phyloP scores from a whole-genome alignment of 2,797 vertebrate genomes.

The Myioborus miniatus region DNA sequence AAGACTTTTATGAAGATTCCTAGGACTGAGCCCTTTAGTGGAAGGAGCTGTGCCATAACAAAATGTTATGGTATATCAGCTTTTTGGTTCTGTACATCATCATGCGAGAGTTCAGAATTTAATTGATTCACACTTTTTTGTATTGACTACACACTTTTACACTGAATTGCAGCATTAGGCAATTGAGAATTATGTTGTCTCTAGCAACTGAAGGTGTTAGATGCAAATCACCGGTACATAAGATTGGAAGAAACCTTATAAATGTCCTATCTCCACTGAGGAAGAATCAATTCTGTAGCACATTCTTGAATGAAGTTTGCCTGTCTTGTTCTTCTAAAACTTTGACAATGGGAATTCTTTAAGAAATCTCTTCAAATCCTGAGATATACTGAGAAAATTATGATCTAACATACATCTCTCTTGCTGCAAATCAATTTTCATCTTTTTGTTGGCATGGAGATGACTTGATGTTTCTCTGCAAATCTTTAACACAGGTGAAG shows the following conservation, averaged over 20 bases:
- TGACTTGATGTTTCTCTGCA: not conserved
- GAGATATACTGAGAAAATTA: not conserved
- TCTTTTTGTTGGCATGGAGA: not conserved
- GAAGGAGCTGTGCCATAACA: not conserved
- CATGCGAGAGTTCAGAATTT: not conserved
- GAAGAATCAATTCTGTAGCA: not conserved
- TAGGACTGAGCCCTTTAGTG: not conserved
- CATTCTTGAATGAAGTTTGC: not conserved
- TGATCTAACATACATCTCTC: not conserved
- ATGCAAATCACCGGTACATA: not conserved
- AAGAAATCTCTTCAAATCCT: not conserved
- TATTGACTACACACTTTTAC: not conserved
- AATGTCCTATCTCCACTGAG: not conserved
- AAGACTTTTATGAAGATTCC: not conserved
- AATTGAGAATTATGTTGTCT: not conserved
- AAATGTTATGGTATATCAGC: not conserved
- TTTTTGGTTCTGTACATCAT: not conserved
- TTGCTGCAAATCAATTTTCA: not conserved
- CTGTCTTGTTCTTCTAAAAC: not conserved
- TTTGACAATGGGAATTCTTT: not conserved
- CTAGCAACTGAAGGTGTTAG: not conserved
- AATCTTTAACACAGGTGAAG: conserved; percentile 1
- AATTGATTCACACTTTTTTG: not conserved
- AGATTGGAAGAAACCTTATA: not conserved
- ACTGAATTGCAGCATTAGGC: not conserved